phyloP scores from a whole-genome alignment of 2,888 invertebrate genomes.

The Polydrusus tereticollis region DNA sequence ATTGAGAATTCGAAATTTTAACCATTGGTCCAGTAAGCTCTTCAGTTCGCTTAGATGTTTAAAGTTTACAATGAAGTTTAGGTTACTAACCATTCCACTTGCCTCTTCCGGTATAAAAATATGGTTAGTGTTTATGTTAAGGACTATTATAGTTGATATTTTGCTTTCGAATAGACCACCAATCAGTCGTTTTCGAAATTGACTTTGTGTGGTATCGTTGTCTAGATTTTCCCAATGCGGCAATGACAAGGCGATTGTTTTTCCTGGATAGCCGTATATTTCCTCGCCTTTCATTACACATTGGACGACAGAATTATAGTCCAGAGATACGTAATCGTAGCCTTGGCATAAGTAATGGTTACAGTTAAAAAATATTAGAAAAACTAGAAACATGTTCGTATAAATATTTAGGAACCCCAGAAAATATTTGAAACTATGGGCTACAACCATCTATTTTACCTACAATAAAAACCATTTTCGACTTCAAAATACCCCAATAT shows the following conservation, averaged over 20 bases:
- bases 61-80: conserved; percentile 50
- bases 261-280: neutral
- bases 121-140: neutral
- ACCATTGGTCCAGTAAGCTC: conserved; percentile 30
- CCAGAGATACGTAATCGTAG: neutral
- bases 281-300: conserved; percentile 25
- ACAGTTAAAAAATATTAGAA: neutral
- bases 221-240: neutral
- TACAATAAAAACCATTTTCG: too few species aligned
- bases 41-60: conserved; percentile 39
- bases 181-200: neutral
- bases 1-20: conserved; percentile 41
- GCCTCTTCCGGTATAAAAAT: neutral
- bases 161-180: neutral
- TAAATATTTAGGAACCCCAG: neutral
- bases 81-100: neutral
- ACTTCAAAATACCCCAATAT: too few species aligned
- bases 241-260: conserved; percentile 12
- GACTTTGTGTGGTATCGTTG: neutral
- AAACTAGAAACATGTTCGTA: neutral
- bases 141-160: neutral
- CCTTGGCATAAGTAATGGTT: neutral
- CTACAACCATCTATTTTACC: too few species aligned
- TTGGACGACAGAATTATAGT: neutral
- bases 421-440: too few species aligned